Percentiles rank a stretch among this genome's conserved stretches.
phyloP scores from a whole-genome alignment of 2,113 vertebrate species.

The Glaucidium brasilianum region DNA sequence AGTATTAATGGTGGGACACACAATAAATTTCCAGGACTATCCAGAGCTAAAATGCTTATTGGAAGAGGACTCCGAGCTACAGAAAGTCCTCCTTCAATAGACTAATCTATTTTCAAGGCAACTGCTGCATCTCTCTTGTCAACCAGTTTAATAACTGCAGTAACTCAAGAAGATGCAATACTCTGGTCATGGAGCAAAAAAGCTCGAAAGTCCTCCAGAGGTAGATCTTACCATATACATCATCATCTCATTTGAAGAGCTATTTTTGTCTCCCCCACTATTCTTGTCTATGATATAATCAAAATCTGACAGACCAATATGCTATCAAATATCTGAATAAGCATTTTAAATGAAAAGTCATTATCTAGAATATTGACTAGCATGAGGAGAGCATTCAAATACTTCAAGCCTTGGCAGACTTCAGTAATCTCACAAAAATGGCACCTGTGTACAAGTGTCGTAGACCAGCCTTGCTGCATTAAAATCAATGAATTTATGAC shows the following conservation, averaged over 20 bases:
- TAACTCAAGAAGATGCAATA: conserved; percentile 50
- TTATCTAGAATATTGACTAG: background rate
- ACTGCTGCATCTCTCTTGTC: conserved; percentile 42
- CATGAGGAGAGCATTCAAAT: background rate
- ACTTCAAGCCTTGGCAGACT: background rate
- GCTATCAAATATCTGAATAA: background rate
- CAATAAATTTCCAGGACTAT: conserved; percentile 29
- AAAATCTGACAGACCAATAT: background rate
- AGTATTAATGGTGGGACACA: background rate
- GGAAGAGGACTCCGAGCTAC: conserved; percentile 24
- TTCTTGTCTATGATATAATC: background rate
- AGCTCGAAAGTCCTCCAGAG: background rate
- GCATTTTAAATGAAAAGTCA: background rate
- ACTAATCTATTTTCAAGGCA: conserved; percentile 61
- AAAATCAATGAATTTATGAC: background rate
- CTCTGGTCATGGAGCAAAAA: background rate
- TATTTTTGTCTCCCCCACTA: background rate
- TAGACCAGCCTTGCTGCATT: background rate
- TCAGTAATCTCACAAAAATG: background rate
- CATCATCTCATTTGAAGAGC: background rate
- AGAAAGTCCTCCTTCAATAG: conserved; percentile 41
- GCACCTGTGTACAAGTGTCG: background rate
- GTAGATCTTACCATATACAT: background rate
- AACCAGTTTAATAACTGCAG: conserved; percentile 53
- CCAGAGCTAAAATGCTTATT: conserved; percentile 38